phyloP scores from a whole-genome alignment of 1,140 invertebrate genomes.

The Atta colombica region DNA sequence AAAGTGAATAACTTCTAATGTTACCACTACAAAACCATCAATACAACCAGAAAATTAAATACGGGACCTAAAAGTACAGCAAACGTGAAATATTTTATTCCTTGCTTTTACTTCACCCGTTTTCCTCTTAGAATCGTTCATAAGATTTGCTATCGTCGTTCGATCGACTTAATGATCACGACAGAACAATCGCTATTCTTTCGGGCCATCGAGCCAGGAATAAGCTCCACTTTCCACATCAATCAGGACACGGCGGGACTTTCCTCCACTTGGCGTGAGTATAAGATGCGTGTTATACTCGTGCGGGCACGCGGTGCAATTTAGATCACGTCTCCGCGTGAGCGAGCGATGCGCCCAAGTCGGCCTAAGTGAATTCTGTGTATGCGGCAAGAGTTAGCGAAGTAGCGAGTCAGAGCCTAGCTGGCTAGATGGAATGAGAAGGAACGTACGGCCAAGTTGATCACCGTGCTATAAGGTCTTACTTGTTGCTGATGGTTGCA shows the following conservation, averaged over 20 bases:
- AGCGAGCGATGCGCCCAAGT: slow-evolving; percentile 42
- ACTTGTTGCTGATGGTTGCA: slow-evolving; percentile 85
- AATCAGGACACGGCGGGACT: slow-evolving; percentile 34
- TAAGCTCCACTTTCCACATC: slow-evolving; percentile 29
- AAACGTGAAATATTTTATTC: neutral
- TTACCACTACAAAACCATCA: no score
- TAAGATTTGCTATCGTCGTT: neutral
- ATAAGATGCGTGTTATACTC: slow-evolving; percentile 31
- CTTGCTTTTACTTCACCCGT: neutral
- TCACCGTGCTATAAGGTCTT: slow-evolving; percentile 80
- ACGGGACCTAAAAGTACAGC: neutral
- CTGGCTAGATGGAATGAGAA: slow-evolving; percentile 34
- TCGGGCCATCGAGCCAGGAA: neutral
- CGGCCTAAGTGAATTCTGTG: slow-evolving; percentile 61
- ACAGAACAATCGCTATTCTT: slow-evolving; percentile 21
- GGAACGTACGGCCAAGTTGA: slow-evolving; percentile 57
- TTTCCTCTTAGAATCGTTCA: neutral
- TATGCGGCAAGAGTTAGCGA: slow-evolving; percentile 42
- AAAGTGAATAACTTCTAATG: no score
- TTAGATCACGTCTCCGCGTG: slow-evolving; percentile 61
- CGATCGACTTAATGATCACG: neutral
- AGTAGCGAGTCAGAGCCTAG: slow-evolving; percentile 27
- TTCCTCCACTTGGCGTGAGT: slow-evolving; percentile 19
- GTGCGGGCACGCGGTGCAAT: slow-evolving; percentile 21
- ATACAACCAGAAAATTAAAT: no score